phyloP scores from a whole-genome alignment of 2,888 invertebrate genomes.

The Agrotis exclamationis region DNA sequence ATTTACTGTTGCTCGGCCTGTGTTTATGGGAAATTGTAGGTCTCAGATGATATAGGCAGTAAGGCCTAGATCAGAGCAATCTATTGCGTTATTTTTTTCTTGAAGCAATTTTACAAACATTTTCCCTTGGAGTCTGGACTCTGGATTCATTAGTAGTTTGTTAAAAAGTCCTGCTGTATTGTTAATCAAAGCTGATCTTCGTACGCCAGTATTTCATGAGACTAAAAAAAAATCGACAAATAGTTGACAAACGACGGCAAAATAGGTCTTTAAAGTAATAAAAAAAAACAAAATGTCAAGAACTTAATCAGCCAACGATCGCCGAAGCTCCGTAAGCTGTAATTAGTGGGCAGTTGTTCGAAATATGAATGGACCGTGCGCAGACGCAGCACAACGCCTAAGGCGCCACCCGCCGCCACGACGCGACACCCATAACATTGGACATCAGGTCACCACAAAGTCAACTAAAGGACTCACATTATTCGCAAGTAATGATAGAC shows the following conservation, averaged over 20 bases:
- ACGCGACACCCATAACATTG: conserved; percentile 69
- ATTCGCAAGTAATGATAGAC: conserved; percentile 68
- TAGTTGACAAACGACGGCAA: conserved; percentile 19
- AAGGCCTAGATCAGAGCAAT: conserved; percentile 42
- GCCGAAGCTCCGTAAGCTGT: conserved; percentile 74
- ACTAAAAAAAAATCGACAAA: not conserved
- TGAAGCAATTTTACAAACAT: not conserved
- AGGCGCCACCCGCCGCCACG: conserved; percentile 66
- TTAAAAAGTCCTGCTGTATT: not conserved
- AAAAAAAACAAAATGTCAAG: conserved; percentile 81
- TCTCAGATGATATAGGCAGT: conserved; percentile 39
- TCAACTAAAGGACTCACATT: conserved; percentile 59
- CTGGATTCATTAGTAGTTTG: not conserved
- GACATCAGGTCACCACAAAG: conserved; percentile 55
- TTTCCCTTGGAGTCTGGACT: not conserved
- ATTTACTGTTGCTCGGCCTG: conserved; percentile 78
- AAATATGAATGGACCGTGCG: conserved; percentile 86
- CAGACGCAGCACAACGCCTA: conserved; percentile 74
- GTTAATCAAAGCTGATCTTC: not conserved
- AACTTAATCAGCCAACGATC: conserved; percentile 84
- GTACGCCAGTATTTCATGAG: not conserved
- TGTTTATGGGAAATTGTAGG: conserved; percentile 80
- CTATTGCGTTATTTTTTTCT: conserved; percentile 20
- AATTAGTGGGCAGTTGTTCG: conserved; percentile 86
- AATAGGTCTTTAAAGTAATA: conserved; percentile 69